Percentiles rank a stretch among this genome's conserved stretches.
These are phyloP conservation scores for Elanoides forficatus DNA, from an alignment of 2,113 vertebrate species.

Conservation along the genomic window DNA sequence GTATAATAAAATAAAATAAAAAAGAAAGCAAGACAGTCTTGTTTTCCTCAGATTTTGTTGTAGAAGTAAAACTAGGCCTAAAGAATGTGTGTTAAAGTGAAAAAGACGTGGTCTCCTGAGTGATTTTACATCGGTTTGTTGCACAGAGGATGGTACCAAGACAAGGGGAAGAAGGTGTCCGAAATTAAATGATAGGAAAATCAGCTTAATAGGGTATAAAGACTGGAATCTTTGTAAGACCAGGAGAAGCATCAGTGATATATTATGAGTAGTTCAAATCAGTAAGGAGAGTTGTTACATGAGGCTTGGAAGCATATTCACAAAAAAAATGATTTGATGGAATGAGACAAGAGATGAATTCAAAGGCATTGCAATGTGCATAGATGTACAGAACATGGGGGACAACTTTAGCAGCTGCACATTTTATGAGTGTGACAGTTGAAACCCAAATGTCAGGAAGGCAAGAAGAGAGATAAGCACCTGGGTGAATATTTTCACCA, in stretches of 20 bases:
- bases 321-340: neutral
- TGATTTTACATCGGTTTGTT: neutral
- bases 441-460: neutral
- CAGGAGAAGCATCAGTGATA: neutral
- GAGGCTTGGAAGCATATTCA: neutral
- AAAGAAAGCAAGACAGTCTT: neutral
- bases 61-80: neutral
- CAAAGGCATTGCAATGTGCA: neutral
- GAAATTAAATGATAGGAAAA: neutral
- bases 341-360: neutral
- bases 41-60: neutral
- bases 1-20: neutral
- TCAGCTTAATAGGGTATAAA: neutral
- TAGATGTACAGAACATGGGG: neutral
- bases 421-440: neutral
- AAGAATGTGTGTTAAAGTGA: neutral
- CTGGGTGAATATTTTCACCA: neutral
- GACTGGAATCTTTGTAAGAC: neutral
- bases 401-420: neutral
- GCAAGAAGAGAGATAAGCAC: neutral
- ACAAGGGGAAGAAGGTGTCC: neutral
- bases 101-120: neutral
- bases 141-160: neutral
- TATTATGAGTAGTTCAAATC: neutral
- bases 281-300: neutral